Percentiles rank a stretch among this genome's conserved stretches.
Conservation (phyloP, 1,140 invertebrate species). For the Drosophila quadrilineata region DNA sequence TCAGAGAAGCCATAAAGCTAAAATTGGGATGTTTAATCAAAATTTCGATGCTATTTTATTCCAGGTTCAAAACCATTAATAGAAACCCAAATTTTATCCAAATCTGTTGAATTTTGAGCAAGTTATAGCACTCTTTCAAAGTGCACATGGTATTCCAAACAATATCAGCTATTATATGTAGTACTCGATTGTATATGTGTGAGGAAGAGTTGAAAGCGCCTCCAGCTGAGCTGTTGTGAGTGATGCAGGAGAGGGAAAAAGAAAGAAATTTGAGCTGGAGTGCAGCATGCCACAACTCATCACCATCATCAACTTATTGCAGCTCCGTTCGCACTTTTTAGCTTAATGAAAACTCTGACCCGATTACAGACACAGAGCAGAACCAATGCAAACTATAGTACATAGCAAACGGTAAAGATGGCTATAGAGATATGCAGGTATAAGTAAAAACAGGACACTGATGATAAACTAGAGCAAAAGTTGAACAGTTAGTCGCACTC, state of each 20-base stretch:
- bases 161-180: not conserved
- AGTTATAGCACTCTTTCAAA: not conserved
- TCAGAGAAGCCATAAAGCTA: too few species aligned
- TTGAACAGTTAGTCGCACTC: conserved; percentile 31
- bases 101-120: too few species aligned
- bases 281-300: too few species aligned
- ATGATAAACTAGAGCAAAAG: conserved; percentile 47
- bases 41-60: too few species aligned
- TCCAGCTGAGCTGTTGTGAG: conserved; percentile 15
- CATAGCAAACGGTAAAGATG: too few species aligned
- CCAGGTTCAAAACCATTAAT: too few species aligned
- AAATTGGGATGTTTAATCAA: too few species aligned
- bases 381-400: too few species aligned
- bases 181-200: not conserved
- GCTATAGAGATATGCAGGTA: not conserved
- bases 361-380: conserved; percentile 42
- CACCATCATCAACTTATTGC: too few species aligned
- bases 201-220: conserved; percentile 18
- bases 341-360: conserved; percentile 51
- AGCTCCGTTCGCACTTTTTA: conserved; percentile 22
- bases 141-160: not conserved
- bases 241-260: conserved; percentile 14
- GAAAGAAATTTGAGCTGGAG: too few species aligned
- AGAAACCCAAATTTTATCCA: too few species aligned
- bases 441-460: not conserved